Evolutionary conservation across 2,113 vertebrate species (phyloP).

Genomic region (Cinclus cinclus): DNA sequence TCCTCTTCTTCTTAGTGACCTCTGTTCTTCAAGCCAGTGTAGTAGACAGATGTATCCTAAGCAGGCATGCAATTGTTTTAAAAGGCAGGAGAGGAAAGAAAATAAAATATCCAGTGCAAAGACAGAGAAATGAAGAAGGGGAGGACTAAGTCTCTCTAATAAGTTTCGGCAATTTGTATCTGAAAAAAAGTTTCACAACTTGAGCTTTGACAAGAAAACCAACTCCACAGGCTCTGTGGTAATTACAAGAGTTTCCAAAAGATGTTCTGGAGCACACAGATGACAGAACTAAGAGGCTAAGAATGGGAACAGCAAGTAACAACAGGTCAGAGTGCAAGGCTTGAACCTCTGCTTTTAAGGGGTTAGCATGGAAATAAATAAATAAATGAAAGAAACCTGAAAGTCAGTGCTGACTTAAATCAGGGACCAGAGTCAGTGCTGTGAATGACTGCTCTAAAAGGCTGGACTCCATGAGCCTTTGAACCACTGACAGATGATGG

Average conservation of each 20-base stretch:
- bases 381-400: neutral
- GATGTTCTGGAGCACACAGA: neutral
- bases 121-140: neutral
- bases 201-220: neutral
- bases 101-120: neutral
- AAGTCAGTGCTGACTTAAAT: neutral
- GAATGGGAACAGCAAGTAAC: neutral
- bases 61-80: neutral
- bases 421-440: neutral
- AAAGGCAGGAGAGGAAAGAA: neutral
- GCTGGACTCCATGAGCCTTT: slow-evolving; percentile 17
- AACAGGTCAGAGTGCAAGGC: neutral
- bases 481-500: neutral
- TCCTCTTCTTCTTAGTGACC: neutral
- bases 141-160: neutral
- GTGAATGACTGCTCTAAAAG: neutral
- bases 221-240: neutral
- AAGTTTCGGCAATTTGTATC: neutral
- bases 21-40: neutral
- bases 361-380: neutral
- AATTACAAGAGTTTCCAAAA: neutral
- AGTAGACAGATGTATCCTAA: neutral
- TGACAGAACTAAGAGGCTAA: neutral
- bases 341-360: neutral
- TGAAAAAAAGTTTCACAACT: neutral